Percentiles rank a stretch among this genome's conserved stretches.
Evolutionary conservation across 2,797 vertebrate genomes (phyloP).

Genomic region (Lemur catta): DNA sequence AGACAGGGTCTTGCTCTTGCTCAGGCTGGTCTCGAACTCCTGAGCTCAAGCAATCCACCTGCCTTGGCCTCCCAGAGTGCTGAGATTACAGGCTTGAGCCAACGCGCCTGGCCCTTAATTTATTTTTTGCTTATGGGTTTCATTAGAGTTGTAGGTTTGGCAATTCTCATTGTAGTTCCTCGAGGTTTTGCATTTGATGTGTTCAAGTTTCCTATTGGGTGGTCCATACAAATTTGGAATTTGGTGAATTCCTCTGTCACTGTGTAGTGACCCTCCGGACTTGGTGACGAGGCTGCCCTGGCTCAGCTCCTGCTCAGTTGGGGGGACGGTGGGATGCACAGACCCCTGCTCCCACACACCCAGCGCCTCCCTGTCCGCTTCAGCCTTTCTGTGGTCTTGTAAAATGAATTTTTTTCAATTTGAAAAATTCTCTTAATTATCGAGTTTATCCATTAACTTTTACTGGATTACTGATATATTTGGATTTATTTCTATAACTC

Average conservation of each 20-base stretch:
- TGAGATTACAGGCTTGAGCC: too few species aligned
- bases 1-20: too few species aligned
- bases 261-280: not conserved
- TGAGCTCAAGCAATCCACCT: too few species aligned
- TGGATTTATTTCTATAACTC: not conserved
- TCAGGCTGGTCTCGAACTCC: too few species aligned
- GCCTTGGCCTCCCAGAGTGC: too few species aligned
- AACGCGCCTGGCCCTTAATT: too few species aligned
- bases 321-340: not conserved
- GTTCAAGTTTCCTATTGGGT: not conserved
- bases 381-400: not conserved
- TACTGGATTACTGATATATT: not conserved
- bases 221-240: not conserved
- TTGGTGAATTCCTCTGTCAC: not conserved
- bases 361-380: not conserved
- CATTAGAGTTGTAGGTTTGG: not conserved
- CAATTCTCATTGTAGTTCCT: not conserved
- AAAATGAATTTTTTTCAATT: not conserved
- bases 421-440: not conserved
- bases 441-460: not conserved
- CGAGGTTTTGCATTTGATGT: not conserved
- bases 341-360: too few species aligned
- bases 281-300: fast-evolving
- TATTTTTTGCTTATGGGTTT: not conserved
- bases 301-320: not conserved